Base-by-base conservation (phyloP, 2,797 vertebrate genomes). In the Pygocentrus nattereri region DNA sequence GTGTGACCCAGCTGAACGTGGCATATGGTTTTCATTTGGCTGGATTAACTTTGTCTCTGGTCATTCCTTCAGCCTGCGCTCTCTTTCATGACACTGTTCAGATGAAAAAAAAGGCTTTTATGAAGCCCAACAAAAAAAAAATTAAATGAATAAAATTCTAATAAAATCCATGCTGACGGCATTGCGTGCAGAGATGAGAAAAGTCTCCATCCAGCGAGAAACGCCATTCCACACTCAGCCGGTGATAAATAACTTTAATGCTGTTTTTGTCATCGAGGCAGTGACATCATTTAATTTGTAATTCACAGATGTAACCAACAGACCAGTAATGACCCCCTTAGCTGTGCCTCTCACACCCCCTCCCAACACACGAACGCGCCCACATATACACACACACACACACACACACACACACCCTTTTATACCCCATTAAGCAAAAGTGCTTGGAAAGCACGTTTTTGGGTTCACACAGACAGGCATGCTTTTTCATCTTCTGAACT, bases 11-110 rank as follows among this genome's bases (percentile, higher is more conserved):
- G 64, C 76, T 38, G 62, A 79, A 80, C 30, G 68, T n/a, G 5
- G 75, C 82, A 58, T 83, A 64, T 85, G 85, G 62, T 85, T 88
- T 80, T 81, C 52, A 74, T 86, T 74, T 54, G 21, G 49, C 49
- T 47, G 87, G 72, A 79, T 79, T 78, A 80, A 49, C 34, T 79
- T 79, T n/a, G 74, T 77, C 82, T 64, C 71, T 72, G 72, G 56
- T 58, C 65, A n/a, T 81, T 79, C 68, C 70, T 59, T 58, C 68
- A 52, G 73, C 77, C 74, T 61, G 50, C 44, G 34, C 58, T 59
- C 76, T 54, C 47, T 83, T 62, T 71, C 50, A 38, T 15, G 52
- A 64, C 64, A 30, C 34, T 68, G 13, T 65, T 69, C 64, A 62
- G 56, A 50, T 27, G 78, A 68, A 49, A 79, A 58, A 34, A 85